Conservation (phyloP, 2,113 vertebrate genomes). For the Cavia porcellus region DNA sequence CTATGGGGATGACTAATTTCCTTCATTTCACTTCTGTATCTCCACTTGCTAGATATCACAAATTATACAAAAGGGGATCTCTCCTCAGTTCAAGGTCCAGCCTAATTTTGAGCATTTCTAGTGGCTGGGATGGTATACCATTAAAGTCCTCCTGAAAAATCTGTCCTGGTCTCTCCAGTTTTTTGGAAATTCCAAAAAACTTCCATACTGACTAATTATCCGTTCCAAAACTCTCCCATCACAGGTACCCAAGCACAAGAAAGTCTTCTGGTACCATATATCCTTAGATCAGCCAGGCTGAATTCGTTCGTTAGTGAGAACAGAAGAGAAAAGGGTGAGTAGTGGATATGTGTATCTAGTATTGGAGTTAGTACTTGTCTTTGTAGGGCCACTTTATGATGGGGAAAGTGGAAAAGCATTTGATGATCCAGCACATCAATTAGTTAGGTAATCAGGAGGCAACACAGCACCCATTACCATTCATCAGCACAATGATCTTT, state of each 20-base stretch:
- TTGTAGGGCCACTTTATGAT: neutral
- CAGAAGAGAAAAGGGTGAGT: neutral
- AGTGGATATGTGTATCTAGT: neutral
- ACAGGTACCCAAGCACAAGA: neutral
- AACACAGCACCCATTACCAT: neutral
- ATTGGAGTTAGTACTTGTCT: neutral
- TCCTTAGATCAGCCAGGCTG: neutral
- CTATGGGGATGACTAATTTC: neutral
- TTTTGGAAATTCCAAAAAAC: neutral
- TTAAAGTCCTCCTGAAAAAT: neutral
- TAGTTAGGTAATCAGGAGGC: neutral
- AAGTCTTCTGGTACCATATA: neutral
- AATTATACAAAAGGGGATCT: neutral
- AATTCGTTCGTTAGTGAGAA: neutral
- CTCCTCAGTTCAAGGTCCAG: neutral
- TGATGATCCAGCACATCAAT: neutral
- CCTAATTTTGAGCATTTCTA: neutral
- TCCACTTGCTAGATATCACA: neutral
- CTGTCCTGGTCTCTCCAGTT: too few relatives aligned
- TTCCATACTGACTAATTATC: neutral
- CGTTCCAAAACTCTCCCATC: neutral
- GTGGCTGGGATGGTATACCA: neutral
- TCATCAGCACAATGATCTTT: neutral
- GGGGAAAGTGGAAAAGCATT: neutral
- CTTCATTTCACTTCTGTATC: neutral